Evolutionary conservation across 2,888 invertebrate genomes (phyloP).

Genomic region (Thereva unica): DNA sequence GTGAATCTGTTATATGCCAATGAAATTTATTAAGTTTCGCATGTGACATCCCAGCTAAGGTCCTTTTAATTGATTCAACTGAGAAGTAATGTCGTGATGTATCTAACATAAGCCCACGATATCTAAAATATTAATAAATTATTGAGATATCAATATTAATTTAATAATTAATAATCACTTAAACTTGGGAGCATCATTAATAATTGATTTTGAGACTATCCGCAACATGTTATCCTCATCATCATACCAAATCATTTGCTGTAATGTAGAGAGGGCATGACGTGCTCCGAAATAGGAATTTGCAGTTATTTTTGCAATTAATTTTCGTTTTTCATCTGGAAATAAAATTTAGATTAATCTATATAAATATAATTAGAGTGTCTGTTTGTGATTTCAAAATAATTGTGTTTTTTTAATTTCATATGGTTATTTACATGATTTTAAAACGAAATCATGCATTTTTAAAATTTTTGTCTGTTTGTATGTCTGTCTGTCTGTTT

Average conservation of each 20-base stretch:
- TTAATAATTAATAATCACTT: slow-evolving; percentile 44
- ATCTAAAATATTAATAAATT: slow-evolving; percentile 51
- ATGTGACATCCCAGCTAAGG: slow-evolving; percentile 85
- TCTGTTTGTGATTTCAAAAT: too few relatives aligned
- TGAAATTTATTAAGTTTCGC: slow-evolving; percentile 91
- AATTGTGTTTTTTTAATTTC: too few relatives aligned
- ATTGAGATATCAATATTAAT: slow-evolving; percentile 4
- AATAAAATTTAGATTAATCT: too few relatives aligned
- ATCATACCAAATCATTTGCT: slow-evolving; percentile 81
- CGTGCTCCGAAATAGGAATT: slow-evolving; percentile 77
- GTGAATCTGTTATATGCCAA: slow-evolving; percentile 90
- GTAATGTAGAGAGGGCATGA: slow-evolving; percentile 76
- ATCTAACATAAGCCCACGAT: slow-evolving; percentile 87
- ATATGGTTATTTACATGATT: too few relatives aligned
- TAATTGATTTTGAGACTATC: slow-evolving; percentile 67
- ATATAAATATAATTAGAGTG: too few relatives aligned
- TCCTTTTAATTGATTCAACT: slow-evolving; percentile 69
- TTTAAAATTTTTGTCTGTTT: too few relatives aligned
- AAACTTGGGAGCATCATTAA: slow-evolving; percentile 77
- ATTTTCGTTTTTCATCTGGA: slow-evolving; percentile 51
- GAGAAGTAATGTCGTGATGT: slow-evolving; percentile 90
- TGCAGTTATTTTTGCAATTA: slow-evolving; percentile 68
- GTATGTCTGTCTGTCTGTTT: too few relatives aligned
- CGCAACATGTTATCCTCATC: slow-evolving; percentile 67
- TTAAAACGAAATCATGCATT: too few relatives aligned